These are phyloP conservation scores for Ibycter americanus DNA, from an alignment of 2,797 vertebrate species.

Conservation along the genomic window DNA sequence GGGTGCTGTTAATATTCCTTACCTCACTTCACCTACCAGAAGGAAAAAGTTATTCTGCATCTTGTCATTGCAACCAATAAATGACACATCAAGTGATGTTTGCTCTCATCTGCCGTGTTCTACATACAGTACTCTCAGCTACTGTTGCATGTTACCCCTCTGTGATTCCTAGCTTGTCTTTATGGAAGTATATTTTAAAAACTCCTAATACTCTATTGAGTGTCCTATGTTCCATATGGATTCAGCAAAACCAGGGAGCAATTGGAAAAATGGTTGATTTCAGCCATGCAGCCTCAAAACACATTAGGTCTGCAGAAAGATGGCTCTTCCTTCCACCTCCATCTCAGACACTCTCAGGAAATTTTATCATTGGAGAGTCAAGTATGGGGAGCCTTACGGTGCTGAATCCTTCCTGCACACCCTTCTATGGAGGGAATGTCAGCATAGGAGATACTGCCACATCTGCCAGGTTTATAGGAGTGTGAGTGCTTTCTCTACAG, in stretches of 20 bases:
- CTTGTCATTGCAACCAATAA: background rate
- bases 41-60: background rate
- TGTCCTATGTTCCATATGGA: background rate
- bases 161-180: background rate
- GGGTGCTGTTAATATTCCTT: background rate
- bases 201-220: background rate
- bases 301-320: background rate
- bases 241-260: background rate
- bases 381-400: background rate
- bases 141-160: background rate
- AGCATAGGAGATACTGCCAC: background rate
- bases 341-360: background rate
- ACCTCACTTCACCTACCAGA: background rate
- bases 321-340: background rate
- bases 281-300: background rate
- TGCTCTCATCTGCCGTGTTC: background rate
- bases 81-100: background rate
- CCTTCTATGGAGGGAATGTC: background rate
- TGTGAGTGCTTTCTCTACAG: background rate
- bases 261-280: background rate
- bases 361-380: background rate
- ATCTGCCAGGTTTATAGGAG: background rate
- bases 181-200: background rate
- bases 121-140: background rate
- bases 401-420: background rate